Evolutionary conservation across 1,140 invertebrate genomes (phyloP).

Genomic region (Eumeta japonica): DNA sequence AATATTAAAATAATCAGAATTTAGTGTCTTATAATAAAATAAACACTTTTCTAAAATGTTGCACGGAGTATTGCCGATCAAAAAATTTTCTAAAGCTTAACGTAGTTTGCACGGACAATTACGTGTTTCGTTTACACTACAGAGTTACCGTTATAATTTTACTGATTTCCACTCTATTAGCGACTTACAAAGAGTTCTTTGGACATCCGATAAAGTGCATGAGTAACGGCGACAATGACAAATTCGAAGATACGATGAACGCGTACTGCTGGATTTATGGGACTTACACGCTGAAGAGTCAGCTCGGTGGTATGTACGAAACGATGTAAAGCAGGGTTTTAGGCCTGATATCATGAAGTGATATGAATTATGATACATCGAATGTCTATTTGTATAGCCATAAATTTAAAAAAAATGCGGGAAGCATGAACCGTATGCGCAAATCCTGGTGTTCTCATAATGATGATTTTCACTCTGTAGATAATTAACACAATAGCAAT

Average conservation of each 20-base stretch:
- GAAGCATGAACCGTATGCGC: too few relatives aligned
- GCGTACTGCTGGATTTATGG: constrained; percentile 78
- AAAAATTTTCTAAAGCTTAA: constrained; percentile 60
- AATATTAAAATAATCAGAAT: background rate
- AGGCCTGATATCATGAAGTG: background rate
- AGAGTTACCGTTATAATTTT: constrained; percentile 66
- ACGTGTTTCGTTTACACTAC: constrained; percentile 67
- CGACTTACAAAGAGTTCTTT: constrained; percentile 72
- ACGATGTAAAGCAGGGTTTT: background rate
- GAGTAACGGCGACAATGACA: constrained; percentile 38
- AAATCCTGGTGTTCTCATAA: too few relatives aligned
- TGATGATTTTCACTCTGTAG: too few relatives aligned
- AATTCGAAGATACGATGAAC: constrained; percentile 62
- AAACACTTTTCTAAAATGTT: too few relatives aligned
- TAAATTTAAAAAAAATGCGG: background rate
- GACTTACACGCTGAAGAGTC: constrained; percentile 65
- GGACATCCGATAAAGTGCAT: constrained; percentile 70
- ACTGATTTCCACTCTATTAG: constrained; percentile 64
- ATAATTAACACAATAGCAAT: too few relatives aligned
- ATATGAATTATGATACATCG: background rate
- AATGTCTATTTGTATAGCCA: background rate
- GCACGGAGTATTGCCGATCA: constrained; percentile 42
- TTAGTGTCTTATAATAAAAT: too few relatives aligned
- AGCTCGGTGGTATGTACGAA: constrained; percentile 37
- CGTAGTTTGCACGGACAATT: constrained; percentile 65